Evolutionary conservation across 2,888 invertebrate species (phyloP).

Genomic region (Habrosyne pyritoides): DNA sequence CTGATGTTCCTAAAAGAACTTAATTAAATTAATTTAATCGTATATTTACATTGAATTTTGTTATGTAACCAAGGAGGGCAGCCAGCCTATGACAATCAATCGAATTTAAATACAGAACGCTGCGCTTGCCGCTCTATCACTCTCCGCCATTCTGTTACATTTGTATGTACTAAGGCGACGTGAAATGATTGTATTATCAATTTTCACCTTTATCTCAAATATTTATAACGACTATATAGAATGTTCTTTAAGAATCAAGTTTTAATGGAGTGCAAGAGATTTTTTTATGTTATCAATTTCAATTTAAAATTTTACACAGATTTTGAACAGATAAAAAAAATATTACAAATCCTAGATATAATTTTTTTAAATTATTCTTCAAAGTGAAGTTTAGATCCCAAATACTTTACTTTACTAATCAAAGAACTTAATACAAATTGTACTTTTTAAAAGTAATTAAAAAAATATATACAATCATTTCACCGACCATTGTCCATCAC

Average conservation of each 20-base stretch:
- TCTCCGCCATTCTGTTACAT: slow-evolving; percentile 21
- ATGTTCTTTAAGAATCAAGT: too few species aligned
- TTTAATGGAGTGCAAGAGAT: too few species aligned
- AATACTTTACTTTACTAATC: too few species aligned
- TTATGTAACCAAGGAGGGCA: slow-evolving; percentile 58
- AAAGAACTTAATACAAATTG: too few species aligned
- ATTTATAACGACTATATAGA: too few species aligned
- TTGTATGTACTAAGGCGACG: slow-evolving; percentile 39
- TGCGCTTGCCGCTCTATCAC: slow-evolving; percentile 64
- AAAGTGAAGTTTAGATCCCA: background rate
- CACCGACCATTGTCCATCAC: slow-evolving; percentile 33
- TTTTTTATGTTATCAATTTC: too few species aligned
- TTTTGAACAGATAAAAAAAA: too few species aligned
- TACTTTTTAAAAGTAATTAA: slow-evolving; percentile 1
- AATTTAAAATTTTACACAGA: too few species aligned
- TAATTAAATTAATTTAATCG: background rate
- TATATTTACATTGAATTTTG: slow-evolving; percentile 27
- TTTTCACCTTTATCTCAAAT: background rate
- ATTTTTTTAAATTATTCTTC: too few species aligned
- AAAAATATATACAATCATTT: slow-evolving; percentile 43
- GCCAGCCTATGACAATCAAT: slow-evolving; percentile 69
- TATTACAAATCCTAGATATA: too few species aligned
- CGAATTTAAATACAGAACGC: slow-evolving; percentile 38
- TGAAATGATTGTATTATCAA: slow-evolving; percentile 49
- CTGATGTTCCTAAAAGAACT: background rate